Evolutionary conservation across 2,113 vertebrate species (phyloP).

Genomic region (Ceuthmochares aereus): DNA sequence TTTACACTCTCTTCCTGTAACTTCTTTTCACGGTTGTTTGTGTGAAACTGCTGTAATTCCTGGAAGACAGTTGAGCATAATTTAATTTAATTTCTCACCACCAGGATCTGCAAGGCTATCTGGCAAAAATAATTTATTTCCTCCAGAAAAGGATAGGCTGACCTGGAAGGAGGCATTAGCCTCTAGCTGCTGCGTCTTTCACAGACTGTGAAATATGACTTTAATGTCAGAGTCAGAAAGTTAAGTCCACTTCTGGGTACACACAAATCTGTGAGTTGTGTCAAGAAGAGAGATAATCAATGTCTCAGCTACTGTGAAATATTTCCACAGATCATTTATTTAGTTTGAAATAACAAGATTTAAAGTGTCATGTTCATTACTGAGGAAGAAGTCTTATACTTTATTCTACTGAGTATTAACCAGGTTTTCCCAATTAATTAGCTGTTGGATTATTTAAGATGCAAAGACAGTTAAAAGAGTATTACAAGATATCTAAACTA

Average conservation of each 20-base stretch:
- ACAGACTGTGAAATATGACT: slow-evolving; percentile 8
- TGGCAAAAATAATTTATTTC: not conserved
- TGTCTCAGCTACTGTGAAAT: slow-evolving; percentile 9
- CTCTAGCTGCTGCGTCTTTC: slow-evolving; percentile 21
- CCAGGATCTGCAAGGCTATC: not conserved
- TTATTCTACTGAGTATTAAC: not conserved
- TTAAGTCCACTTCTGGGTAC: not conserved
- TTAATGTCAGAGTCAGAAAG: slow-evolving; percentile 24
- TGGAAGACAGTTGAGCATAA: not conserved
- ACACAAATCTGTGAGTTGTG: not conserved
- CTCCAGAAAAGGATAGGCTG: not conserved
- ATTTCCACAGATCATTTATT: not conserved
- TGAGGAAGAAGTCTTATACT: not conserved
- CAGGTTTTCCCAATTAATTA: slow-evolving; percentile 20
- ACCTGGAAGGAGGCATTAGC: not conserved
- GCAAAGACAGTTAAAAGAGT: not conserved
- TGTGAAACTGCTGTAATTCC: not conserved
- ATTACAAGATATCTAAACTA: not conserved
- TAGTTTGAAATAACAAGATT: not conserved
- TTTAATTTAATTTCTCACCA: not conserved
- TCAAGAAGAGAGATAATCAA: not conserved
- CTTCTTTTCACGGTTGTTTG: not conserved
- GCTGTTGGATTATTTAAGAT: slow-evolving; percentile 17
- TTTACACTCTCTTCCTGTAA: not conserved
- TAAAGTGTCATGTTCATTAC: not conserved